These are phyloP conservation scores for Lordiphosa stackelbergi DNA, from an alignment of 1,140 invertebrate genomes.

Conservation along the genomic window DNA sequence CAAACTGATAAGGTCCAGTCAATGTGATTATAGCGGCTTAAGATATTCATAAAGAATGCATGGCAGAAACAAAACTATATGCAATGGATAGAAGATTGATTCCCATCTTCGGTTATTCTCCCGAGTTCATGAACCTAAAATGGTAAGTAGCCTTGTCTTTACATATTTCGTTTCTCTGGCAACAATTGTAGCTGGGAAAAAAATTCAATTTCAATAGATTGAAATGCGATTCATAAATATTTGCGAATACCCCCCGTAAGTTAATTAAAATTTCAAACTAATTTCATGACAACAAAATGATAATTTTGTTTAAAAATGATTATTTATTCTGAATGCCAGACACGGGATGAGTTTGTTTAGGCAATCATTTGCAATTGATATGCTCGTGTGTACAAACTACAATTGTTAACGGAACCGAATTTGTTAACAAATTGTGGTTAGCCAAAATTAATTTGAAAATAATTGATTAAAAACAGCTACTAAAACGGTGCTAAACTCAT, in stretches of 20 bases:
- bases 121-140: too few species aligned
- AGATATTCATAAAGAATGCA: too few species aligned
- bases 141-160: too few species aligned
- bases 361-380: constrained; percentile 2
- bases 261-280: constrained; percentile 33
- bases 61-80: too few species aligned
- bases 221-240: not conserved
- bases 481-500: constrained; percentile 51
- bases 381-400: not conserved
- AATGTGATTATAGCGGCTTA: too few species aligned
- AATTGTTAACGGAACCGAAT: not conserved
- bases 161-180: too few species aligned
- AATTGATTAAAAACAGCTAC: constrained; percentile 1
- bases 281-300: constrained; percentile 31
- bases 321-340: constrained; percentile 10
- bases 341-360: constrained; percentile 30
- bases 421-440: constrained; percentile 1
- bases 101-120: too few species aligned
- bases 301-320: constrained; percentile 19
- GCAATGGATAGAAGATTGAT: too few species aligned
- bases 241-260: constrained; percentile 14
- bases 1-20: too few species aligned
- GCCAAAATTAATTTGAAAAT: constrained; percentile 7
- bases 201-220: too few species aligned
- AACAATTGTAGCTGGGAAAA: too few species aligned